These are phyloP conservation scores for Diadema setosum DNA, from an alignment of 35 echinoderm and acorn worm species.

Conservation along the genomic window DNA sequence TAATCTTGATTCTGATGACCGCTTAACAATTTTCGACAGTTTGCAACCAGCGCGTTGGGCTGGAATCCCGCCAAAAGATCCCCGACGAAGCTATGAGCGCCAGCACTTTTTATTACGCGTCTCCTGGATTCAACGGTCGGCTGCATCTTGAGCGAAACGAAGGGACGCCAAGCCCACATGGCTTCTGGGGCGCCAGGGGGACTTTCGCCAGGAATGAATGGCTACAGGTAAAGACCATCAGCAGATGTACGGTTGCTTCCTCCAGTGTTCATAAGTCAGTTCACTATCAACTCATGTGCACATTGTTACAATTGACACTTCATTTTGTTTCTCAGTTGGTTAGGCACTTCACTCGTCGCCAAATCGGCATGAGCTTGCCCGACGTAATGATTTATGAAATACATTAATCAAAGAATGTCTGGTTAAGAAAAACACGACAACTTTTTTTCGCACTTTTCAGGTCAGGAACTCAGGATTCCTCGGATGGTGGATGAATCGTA, in stretches of 20 bases:
- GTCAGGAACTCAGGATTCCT: too few species aligned
- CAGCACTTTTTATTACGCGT: not conserved
- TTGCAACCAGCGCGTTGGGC: not conserved
- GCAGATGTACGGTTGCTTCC: not conserved
- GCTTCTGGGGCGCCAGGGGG: not conserved
- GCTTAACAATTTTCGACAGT: not conserved
- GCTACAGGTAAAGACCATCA: slow-evolving; percentile 5
- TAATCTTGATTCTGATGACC: too few species aligned
- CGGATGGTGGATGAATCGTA: too few species aligned
- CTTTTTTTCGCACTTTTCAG: too few species aligned
- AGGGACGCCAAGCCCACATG: not conserved
- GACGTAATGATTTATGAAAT: too few species aligned
- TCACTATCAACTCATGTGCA: too few species aligned
- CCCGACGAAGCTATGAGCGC: not conserved
- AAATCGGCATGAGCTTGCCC: too few species aligned
- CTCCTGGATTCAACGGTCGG: not conserved
- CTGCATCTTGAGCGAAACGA: not conserved
- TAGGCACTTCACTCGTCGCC: too few species aligned
- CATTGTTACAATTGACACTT: not conserved
- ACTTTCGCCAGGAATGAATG: not conserved
- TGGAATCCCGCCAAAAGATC: not conserved
- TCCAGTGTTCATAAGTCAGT: not conserved
- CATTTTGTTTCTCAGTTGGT: too few species aligned
- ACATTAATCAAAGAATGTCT: too few species aligned
- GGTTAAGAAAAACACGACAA: too few species aligned